These are phyloP conservation scores for Caenorhabditis becei DNA, from an alignment of 2,888 invertebrate species.

Conservation along the genomic window DNA sequence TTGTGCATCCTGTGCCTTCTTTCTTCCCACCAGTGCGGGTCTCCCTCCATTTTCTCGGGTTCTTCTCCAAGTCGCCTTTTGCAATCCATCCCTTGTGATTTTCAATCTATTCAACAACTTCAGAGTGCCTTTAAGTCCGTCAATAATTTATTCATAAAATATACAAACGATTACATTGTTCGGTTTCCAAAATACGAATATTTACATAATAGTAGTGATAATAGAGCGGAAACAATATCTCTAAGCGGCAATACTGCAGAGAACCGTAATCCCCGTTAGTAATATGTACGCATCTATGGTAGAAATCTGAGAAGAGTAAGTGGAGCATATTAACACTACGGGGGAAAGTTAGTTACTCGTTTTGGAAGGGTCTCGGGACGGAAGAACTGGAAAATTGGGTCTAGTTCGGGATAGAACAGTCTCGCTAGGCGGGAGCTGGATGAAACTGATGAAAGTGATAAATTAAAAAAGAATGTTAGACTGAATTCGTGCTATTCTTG, in stretches of 20 bases:
- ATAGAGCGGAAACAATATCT: background rate
- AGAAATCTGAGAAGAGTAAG: slow-evolving; percentile 7
- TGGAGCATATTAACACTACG: background rate
- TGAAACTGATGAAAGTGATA: background rate
- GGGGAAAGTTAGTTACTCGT: slow-evolving; percentile 29
- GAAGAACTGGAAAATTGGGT: slow-evolving; percentile 15
- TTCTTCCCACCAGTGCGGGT: background rate
- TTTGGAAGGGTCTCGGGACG: slow-evolving; percentile 33
- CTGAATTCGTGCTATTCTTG: slow-evolving; percentile 31
- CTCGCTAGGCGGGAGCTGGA: slow-evolving; percentile 19
- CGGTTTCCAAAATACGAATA: slow-evolving; percentile 21
- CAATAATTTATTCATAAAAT: slow-evolving; percentile 54
- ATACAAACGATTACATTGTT: slow-evolving; percentile 41
- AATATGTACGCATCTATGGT: slow-evolving; percentile 3
- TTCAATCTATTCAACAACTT: slow-evolving; percentile 6
- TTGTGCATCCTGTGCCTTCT: background rate
- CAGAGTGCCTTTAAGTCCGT: slow-evolving; percentile 1
- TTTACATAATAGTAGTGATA: slow-evolving; percentile 34
- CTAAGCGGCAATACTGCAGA: slow-evolving; percentile 8
- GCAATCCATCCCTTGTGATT: slow-evolving; percentile 16
- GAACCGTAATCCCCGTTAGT: slow-evolving; percentile 27
- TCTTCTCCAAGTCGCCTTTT: slow-evolving; percentile 18
- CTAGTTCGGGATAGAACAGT: slow-evolving; percentile 2
- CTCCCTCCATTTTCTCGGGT: slow-evolving; percentile 13
- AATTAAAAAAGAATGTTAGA: background rate